Conservation (phyloP, 1,140 invertebrate genomes). For the Solen grandis region DNA sequence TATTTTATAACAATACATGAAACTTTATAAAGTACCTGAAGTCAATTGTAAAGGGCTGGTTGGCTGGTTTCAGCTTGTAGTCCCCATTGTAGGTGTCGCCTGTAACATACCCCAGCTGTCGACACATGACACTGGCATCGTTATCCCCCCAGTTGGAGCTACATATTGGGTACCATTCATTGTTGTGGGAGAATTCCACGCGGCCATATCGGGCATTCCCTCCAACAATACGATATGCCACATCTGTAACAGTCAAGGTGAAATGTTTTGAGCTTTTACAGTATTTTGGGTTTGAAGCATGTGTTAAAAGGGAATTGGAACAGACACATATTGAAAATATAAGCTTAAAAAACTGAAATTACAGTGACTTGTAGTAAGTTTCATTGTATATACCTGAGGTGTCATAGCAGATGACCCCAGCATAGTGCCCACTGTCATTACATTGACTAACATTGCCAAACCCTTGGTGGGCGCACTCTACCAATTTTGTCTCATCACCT, state of each 20-base stretch:
- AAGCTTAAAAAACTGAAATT: background rate
- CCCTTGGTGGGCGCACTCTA: conserved; percentile 45
- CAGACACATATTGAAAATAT: background rate
- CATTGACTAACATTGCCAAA: conserved; percentile 56
- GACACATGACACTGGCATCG: conserved; percentile 69
- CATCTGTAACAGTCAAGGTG: background rate
- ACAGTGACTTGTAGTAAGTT: background rate
- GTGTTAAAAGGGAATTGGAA: too few relatives aligned
- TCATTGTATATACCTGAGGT: conserved; percentile 31
- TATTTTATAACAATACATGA: too few relatives aligned
- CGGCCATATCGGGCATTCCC: conserved; percentile 63
- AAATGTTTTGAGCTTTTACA: too few relatives aligned
- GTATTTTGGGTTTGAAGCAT: too few relatives aligned
- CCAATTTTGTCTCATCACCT: conserved; percentile 48
- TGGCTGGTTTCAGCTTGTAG: conserved; percentile 24
- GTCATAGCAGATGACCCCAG: conserved; percentile 60
- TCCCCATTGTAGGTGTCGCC: conserved; percentile 61
- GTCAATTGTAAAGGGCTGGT: conserved; percentile 27
- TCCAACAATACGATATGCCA: conserved; percentile 25
- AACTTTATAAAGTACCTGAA: too few relatives aligned
- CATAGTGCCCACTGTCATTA: conserved; percentile 48
- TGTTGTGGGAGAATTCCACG: conserved; percentile 66
- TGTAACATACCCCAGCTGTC: conserved; percentile 60
- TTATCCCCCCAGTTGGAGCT: conserved; percentile 59
- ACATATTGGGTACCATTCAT: conserved; percentile 68